Evolutionary conservation across 2,113 vertebrate genomes (phyloP).

Genomic region (Coreoperca whiteheadi): DNA sequence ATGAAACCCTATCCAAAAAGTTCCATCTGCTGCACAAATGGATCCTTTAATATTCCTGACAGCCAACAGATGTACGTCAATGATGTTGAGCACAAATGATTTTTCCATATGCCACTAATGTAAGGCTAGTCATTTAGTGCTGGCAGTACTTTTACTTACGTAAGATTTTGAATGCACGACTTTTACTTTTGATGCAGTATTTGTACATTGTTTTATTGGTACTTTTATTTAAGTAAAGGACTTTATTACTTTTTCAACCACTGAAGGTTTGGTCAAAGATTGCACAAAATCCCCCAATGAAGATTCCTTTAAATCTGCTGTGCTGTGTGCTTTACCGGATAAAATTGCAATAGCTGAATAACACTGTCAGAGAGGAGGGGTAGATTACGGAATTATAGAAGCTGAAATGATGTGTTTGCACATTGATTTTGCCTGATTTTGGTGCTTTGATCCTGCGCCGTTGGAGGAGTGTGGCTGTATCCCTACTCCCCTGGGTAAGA

Average conservation of each 20-base stretch:
- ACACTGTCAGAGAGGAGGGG: constrained; percentile 26
- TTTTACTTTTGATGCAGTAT: too few relatives aligned
- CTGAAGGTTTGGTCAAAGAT: background rate
- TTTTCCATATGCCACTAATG: constrained; percentile 44
- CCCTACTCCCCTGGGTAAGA: constrained; percentile 7
- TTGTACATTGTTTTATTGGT: background rate
- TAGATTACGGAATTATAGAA: background rate
- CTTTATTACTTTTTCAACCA: background rate
- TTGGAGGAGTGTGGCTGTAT: constrained; percentile 31
- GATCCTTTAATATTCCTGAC: constrained; percentile 46
- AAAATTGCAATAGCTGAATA: background rate
- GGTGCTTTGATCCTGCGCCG: constrained; percentile 34
- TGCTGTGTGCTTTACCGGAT: background rate
- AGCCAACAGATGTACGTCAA: constrained; percentile 42
- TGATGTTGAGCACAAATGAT: constrained; percentile 45
- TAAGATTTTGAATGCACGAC: too few relatives aligned
- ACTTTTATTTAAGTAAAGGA: background rate
- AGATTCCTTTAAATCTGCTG: background rate
- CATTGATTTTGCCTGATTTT: constrained; percentile 30
- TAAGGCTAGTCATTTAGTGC: constrained; percentile 17
- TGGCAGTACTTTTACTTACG: background rate
- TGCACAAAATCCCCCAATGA: background rate
- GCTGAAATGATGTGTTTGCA: constrained; percentile 37
- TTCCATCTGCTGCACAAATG: constrained; percentile 57
- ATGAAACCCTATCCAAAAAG: constrained; percentile 38